These are phyloP conservation scores for Tinamus major DNA, from an alignment of 2,797 vertebrate genomes.

Conservation along the genomic window DNA sequence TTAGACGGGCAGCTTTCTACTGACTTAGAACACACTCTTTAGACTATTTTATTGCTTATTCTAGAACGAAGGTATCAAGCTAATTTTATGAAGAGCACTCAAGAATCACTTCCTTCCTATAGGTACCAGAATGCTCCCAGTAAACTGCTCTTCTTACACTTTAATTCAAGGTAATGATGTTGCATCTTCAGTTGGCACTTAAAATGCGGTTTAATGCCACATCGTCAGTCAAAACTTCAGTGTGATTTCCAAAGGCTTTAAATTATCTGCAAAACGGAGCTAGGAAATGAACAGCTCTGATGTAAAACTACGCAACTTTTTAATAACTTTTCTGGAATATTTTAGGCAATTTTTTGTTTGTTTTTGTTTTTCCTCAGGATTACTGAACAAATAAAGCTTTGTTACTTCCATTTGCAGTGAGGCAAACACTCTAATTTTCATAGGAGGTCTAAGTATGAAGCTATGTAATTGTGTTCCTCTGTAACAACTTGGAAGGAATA, in stretches of 20 bases:
- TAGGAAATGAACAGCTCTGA: slow-evolving; percentile 18
- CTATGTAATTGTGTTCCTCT: not conserved
- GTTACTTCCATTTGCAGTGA: not conserved
- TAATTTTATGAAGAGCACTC: slow-evolving; percentile 73
- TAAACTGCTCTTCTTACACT: slow-evolving; percentile 45
- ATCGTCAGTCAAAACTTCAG: not conserved
- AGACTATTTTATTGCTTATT: slow-evolving; percentile 74
- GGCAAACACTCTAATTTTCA: not conserved
- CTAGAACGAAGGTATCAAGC: slow-evolving; percentile 73
- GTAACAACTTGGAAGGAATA: not conserved
- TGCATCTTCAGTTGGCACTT: slow-evolving; percentile 54
- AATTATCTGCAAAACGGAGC: slow-evolving; percentile 51
- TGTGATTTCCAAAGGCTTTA: slow-evolving; percentile 47
- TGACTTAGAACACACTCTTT: slow-evolving; percentile 74
- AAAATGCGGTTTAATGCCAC: slow-evolving; percentile 53
- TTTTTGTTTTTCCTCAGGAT: not conserved
- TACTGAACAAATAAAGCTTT: not conserved
- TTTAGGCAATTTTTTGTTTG: not conserved
- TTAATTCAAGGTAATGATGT: slow-evolving; percentile 73
- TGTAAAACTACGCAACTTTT: not conserved
- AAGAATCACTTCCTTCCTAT: slow-evolving; percentile 71
- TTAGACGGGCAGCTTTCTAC: slow-evolving; percentile 60
- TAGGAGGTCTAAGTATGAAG: not conserved
- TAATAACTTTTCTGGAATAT: not conserved
- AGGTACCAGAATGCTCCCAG: slow-evolving; percentile 40